These are phyloP conservation scores for Galeopsomyia nigrocyanea DNA, from an alignment of 2,888 invertebrate species.

Conservation along the genomic window DNA sequence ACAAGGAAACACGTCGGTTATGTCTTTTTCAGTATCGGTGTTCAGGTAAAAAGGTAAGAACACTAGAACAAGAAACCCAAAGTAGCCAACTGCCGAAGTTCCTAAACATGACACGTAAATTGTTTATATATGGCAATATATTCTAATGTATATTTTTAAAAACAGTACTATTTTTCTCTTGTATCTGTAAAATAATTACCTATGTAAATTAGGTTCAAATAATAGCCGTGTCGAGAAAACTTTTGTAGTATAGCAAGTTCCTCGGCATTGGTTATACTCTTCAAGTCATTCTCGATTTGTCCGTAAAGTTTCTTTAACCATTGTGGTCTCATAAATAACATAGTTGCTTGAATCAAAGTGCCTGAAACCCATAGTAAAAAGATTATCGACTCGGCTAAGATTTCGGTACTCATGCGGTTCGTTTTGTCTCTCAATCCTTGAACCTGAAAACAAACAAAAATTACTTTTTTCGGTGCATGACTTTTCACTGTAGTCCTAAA, in stretches of 20 bases:
- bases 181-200: slow-evolving; percentile 8
- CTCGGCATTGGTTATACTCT: neutral
- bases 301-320: neutral
- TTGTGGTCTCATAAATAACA: too few relatives aligned
- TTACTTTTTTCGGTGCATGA: neutral
- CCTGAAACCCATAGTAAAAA: too few relatives aligned
- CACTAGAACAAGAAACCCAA: neutral
- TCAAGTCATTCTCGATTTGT: slow-evolving; percentile 5
- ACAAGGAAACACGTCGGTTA: slow-evolving; percentile 12
- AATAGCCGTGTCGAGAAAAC: slow-evolving; percentile 14
- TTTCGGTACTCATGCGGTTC: too few relatives aligned
- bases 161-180: too few relatives aligned
- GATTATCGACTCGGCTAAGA: too few relatives aligned
- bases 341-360: too few relatives aligned
- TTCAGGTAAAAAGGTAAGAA: neutral
- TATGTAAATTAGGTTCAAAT: neutral
- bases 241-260: slow-evolving; percentile 9
- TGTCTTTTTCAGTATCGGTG: neutral
- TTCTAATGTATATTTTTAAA: neutral
- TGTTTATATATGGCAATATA: neutral
- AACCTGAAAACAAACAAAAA: slow-evolving; percentile 10
- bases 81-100: neutral
- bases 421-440: too few relatives aligned
- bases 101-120: slow-evolving; percentile 8
- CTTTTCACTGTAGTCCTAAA: neutral